A percentile compares a stretch with the other conserved stretches of the same genome.
Conservation (phyloP, 2,888 invertebrate genomes). For the Eretmocerus hayati region DNA sequence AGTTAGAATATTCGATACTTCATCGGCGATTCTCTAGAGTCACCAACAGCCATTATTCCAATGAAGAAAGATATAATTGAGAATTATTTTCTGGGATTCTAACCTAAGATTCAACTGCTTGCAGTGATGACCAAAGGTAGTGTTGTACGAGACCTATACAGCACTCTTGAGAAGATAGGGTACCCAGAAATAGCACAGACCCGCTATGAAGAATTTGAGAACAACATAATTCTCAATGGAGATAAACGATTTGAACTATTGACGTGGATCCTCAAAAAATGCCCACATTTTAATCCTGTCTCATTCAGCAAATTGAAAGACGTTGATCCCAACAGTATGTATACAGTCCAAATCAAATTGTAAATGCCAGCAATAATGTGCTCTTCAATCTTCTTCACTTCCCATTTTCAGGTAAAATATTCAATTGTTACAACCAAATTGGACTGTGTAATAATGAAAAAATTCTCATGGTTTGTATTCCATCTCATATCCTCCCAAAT, state of each 20-base stretch:
- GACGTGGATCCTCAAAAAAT: constrained; percentile 31
- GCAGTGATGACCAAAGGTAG: constrained; percentile 22
- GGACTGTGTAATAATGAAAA: constrained; percentile 30
- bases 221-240: constrained; percentile 24
- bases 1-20: too few relatives aligned
- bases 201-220: constrained; percentile 24
- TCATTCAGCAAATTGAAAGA: constrained; percentile 27
- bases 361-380: too few relatives aligned
- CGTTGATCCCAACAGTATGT: constrained; percentile 26
- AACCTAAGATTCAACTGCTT: too few relatives aligned
- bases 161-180: constrained; percentile 27
- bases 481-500: too few relatives aligned
- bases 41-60: too few relatives aligned
- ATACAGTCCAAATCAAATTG: background rate
- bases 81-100: too few relatives aligned
- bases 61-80: too few relatives aligned
- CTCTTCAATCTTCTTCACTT: too few relatives aligned
- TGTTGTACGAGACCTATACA: constrained; percentile 28
- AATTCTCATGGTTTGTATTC: constrained; percentile 29
- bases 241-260: constrained; percentile 31
- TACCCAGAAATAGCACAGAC: constrained; percentile 36
- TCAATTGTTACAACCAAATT: constrained; percentile 31
- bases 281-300: constrained; percentile 11
- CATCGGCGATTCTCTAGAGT: too few relatives aligned
- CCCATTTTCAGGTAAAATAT: constrained; percentile 30